Base-by-base conservation (phyloP, 2,113 vertebrate genomes). In the Dromas ardeola region DNA sequence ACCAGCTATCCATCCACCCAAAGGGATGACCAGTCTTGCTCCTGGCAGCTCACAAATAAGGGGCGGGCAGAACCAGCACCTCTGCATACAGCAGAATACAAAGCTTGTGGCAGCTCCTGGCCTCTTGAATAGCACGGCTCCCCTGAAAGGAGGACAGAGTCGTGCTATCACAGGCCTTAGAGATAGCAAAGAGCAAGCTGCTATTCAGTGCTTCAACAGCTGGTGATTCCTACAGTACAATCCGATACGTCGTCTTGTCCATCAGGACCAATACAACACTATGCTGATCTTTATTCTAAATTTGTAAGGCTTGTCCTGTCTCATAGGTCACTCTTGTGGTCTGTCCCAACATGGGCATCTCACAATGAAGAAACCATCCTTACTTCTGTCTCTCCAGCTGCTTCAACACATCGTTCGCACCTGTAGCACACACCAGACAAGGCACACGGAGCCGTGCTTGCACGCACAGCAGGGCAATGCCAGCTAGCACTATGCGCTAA, bases 401-500 rank as follows among this genome's bases (percentile, higher is more conserved):
- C 52, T 34, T 72, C 65, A 78, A 30, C 27, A 38, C 29, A 30
- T n/a, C 18, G 25, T 40, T 62, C 0, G 1, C 38, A 50, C 5
- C n/a, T 13, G n/a, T 36, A 40, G 63, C 27, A 56, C 40, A 27
- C 40, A 42, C 4, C 42, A 81, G 70, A 3, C 7, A 8, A 63
- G 78, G 79, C n/a, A 49, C 0, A 0, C 0, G 1, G 58, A 49
- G 49, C 49, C 0, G 0, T 43, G 84, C 38, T 26, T 3, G n/a
- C 40, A 26, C 0, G 0, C 43, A 27, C 27, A 19, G 5, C 73
- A 11, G 42, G 65, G 43, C 73, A 71, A 0, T 42, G 52, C 52
- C 66, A 90, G 67, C 22, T 36, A 25, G 72, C 12, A 5, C 13
- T 2, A 6, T 11, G 59, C 30, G 22, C 69, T 16, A 1, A 29